phyloP scores from a whole-genome alignment of 2,797 vertebrate genomes.

The Ctenopoma kingsleyae region DNA sequence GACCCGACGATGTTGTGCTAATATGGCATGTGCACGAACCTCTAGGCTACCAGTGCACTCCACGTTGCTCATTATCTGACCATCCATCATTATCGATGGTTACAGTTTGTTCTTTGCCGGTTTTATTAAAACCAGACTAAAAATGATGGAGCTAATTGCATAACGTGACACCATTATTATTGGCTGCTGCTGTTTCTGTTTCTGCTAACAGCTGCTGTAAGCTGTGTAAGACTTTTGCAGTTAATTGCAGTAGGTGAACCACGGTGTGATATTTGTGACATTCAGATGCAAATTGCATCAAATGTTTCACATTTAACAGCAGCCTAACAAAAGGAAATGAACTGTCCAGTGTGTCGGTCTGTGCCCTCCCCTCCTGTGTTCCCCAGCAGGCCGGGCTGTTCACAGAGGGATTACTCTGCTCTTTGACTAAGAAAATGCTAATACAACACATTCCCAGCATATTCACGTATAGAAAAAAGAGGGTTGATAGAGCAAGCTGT shows the following conservation, averaged over 20 bases:
- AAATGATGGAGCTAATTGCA: not conserved
- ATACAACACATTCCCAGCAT: conserved; percentile 84
- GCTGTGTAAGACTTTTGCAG: not conserved
- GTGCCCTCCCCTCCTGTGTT: conserved; percentile 60
- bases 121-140: not conserved
- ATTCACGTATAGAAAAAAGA: conserved; percentile 73
- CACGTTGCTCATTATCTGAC: too few relatives aligned
- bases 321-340: conserved; percentile 5
- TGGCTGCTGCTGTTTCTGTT: conserved; percentile 3
- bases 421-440: conserved; percentile 81
- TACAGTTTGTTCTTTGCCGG: not conserved
- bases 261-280: not conserved
- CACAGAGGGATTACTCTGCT: conserved; percentile 83
- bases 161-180: conserved; percentile 11
- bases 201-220: not conserved
- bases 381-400: conserved; percentile 65
- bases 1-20: too few relatives aligned
- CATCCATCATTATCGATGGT: not conserved
- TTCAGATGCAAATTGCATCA: conserved; percentile 25
- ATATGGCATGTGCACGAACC: too few relatives aligned
- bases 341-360: conserved; percentile 27
- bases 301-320: conserved; percentile 18
- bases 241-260: not conserved
- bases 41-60: too few relatives aligned
- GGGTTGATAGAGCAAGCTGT: conserved; percentile 40